Base-by-base conservation (phyloP, 2,113 vertebrate species). In the Charina bottae region DNA sequence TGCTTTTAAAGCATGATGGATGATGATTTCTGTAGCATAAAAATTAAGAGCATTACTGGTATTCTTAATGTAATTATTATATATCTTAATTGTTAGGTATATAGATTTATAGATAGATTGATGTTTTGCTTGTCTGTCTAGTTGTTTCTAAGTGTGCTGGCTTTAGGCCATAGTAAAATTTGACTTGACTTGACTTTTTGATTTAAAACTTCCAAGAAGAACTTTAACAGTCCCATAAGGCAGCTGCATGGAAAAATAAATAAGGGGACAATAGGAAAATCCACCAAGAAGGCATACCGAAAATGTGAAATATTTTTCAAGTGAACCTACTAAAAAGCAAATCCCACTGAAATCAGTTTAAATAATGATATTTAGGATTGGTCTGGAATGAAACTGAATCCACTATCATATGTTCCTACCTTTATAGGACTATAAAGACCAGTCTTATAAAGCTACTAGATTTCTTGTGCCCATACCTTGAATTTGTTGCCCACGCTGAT, bases 401-500 rank as follows among this genome's bases (percentile, higher is more conserved):
- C 72, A 94, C 11, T 24, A 6, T 24, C 24, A 60, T 84, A 1
- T 85, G 93, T 19, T 90, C 56, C n/a, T 72, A 92, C 53, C 2
- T 0, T 58, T 88, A 85, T 28, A 85, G 49, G 49, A 28, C 84
- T 55, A 90, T 60, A 92, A 6, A 92, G 53, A 91, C 10, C n/a
- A 23, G 1, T 12, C 87, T 0, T 26, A 0, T 13, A 83, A 89
- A 91, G 17, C 53, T 58, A 89, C 1, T 21, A 54, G 24, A 49
- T 93, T 92, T 95, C 59, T 0, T 42, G 72, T 24, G 49, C 5
- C 6, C 93, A 97, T 98, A 99, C 99, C 99, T 99, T 99, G 93
- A 99, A 99, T 94, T 99, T 99, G 98, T 99, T 99, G 68, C 99
- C 99, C 62, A 99, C 99, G 0, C 99, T 99, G 97, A 99, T 99